These are phyloP conservation scores for Lasiommata megera DNA, from an alignment of 2,888 invertebrate genomes.

Conservation along the genomic window DNA sequence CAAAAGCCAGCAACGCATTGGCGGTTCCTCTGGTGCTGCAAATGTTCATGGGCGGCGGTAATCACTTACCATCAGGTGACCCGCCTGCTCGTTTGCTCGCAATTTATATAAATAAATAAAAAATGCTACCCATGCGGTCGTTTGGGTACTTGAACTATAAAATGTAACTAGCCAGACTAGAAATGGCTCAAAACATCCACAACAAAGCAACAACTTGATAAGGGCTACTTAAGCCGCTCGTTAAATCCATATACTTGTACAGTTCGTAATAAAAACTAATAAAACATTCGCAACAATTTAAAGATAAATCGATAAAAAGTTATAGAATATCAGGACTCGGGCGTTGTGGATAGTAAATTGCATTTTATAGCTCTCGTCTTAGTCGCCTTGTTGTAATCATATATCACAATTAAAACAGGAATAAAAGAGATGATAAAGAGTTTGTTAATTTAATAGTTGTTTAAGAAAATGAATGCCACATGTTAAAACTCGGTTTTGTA, in stretches of 20 bases:
- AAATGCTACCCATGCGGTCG: background rate
- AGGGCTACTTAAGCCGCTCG: constrained; percentile 74
- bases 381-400: constrained; percentile 62
- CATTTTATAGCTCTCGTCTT: constrained; percentile 57
- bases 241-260: constrained; percentile 72
- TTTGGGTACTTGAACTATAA: constrained; percentile 2
- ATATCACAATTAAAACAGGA: constrained; percentile 45
- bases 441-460: background rate
- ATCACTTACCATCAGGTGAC: no score
- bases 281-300: constrained; percentile 79
- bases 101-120: no score
- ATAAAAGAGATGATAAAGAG: constrained; percentile 4
- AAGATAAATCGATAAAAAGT: constrained; percentile 72
- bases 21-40: no score
- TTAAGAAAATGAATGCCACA: no score
- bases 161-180: constrained; percentile 27
- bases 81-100: no score
- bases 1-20: no score
- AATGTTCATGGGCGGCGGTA: no score
- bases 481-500: no score
- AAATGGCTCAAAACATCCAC: constrained; percentile 51
- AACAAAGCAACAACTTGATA: constrained; percentile 70
- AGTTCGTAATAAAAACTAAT: constrained; percentile 74
- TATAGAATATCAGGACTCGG: constrained; percentile 64
- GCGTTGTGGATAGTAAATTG: constrained; percentile 74